phyloP scores from a whole-genome alignment of 2,888 invertebrate species.

The Encarsia formosa region DNA sequence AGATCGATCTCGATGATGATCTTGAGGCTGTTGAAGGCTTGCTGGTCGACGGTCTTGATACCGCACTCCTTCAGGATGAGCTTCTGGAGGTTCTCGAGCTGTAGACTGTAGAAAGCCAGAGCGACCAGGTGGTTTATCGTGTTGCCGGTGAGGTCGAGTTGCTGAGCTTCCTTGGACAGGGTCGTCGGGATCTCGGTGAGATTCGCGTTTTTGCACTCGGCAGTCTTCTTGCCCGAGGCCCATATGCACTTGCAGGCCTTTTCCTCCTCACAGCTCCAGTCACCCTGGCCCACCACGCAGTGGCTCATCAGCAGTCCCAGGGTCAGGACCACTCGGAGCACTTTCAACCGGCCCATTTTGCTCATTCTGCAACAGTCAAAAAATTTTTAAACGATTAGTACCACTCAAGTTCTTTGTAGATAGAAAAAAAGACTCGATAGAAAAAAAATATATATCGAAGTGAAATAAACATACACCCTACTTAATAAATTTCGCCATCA shows the following conservation, averaged over 20 bases:
- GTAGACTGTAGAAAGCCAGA: slow-evolving; percentile 66
- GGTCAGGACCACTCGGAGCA: slow-evolving; percentile 13
- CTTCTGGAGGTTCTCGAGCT: slow-evolving; percentile 77
- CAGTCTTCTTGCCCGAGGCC: slow-evolving; percentile 79
- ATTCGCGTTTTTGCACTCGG: slow-evolving; percentile 70
- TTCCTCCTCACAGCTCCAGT: slow-evolving; percentile 60
- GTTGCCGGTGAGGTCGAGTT: slow-evolving; percentile 69
- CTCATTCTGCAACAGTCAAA: slow-evolving; percentile 11
- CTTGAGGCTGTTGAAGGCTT: slow-evolving; percentile 71
- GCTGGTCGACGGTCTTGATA: slow-evolving; percentile 67
- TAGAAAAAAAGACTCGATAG: no score
- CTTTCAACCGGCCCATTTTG: slow-evolving; percentile 9
- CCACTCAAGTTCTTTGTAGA: no score
- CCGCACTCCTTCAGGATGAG: slow-evolving; percentile 71
- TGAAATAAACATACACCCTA: no score
- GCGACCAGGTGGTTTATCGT: slow-evolving; percentile 61
- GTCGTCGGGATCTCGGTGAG: slow-evolving; percentile 67
- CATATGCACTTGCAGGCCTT: slow-evolving; percentile 76
- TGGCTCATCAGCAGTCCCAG: slow-evolving; percentile 32
- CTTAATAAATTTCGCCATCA: no score
- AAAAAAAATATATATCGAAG: no score
- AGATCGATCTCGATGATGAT: slow-evolving; percentile 81
- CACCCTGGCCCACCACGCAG: slow-evolving; percentile 42
- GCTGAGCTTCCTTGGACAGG: slow-evolving; percentile 63
- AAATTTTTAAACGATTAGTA: no score